Conservation (phyloP, 2,797 vertebrate genomes). For the Crypturellus tataupa region DNA sequence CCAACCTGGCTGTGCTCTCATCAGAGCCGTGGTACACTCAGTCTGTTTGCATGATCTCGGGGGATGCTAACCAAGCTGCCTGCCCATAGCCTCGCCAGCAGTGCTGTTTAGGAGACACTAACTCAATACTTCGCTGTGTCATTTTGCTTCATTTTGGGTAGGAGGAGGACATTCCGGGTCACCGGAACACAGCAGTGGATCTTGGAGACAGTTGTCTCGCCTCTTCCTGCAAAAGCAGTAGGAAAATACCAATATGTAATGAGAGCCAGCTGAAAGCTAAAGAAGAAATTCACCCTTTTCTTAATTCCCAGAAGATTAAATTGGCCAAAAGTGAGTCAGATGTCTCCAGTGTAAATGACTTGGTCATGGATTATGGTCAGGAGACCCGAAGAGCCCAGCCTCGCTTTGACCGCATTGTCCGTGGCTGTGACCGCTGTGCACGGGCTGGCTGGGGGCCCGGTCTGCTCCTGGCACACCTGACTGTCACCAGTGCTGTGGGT, state of each 20-base stretch:
- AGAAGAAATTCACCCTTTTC: background rate
- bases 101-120: background rate
- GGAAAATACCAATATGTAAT: background rate
- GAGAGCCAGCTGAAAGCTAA: background rate
- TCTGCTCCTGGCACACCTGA: background rate
- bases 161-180: background rate
- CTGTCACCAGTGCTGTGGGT: background rate
- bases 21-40: background rate
- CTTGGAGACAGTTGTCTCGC: background rate
- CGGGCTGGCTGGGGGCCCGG: background rate
- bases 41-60: background rate
- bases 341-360: background rate
- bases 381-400: background rate
- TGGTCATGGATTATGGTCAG: background rate
- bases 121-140: background rate
- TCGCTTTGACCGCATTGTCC: background rate
- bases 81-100: background rate
- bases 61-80: conserved; percentile 41
- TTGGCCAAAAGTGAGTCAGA: background rate
- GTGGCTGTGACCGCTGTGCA: background rate
- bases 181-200: background rate
- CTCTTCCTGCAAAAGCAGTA: background rate
- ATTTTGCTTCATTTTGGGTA: background rate
- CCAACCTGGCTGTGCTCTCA: background rate
- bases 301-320: background rate